Percentiles rank a stretch among this genome's conserved stretches.
These are phyloP conservation scores for Puma concolor DNA, from an alignment of 2,113 vertebrate genomes.

Conservation along the genomic window DNA sequence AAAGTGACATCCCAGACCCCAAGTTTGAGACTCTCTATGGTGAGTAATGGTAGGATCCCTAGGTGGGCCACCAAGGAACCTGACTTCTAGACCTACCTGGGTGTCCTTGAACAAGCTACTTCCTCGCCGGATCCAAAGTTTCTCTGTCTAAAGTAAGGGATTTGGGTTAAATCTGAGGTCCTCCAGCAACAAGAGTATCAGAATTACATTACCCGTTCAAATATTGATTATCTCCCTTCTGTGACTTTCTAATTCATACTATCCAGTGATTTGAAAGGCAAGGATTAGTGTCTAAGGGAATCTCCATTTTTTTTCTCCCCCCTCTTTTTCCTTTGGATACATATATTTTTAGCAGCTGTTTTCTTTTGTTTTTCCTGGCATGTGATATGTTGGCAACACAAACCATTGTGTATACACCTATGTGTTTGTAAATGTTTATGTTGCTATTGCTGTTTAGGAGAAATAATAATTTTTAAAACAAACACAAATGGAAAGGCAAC, in stretches of 20 bases:
- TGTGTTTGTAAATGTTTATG: conserved; percentile 58
- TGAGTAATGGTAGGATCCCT: not conserved
- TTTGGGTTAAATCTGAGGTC: not conserved
- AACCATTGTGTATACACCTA: conserved; percentile 19
- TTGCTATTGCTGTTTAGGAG: not conserved
- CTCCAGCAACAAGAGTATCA: not conserved
- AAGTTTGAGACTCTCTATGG: not conserved
- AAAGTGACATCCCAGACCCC: not conserved
- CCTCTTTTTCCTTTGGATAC: not conserved
- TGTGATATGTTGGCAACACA: conserved; percentile 44
- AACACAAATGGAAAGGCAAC: conserved; percentile 46
- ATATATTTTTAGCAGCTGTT: not conserved
- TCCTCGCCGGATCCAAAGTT: not conserved
- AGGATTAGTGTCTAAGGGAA: not conserved
- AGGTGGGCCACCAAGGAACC: not conserved
- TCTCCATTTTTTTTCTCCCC: rapidly evolving
- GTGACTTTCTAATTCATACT: not conserved
- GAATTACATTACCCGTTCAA: not conserved
- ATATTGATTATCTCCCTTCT: not conserved
- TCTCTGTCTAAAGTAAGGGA: not conserved
- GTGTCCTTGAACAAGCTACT: not conserved
- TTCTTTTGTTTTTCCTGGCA: conserved; percentile 42
- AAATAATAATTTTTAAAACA: conserved; percentile 45
- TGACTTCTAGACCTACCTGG: not conserved
- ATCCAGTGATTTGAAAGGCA: not conserved